A percentile compares a stretch with the other conserved stretches of the same genome.
Conservation (phyloP, 2,797 vertebrate genomes). For the Cryptoprocta ferox region DNA sequence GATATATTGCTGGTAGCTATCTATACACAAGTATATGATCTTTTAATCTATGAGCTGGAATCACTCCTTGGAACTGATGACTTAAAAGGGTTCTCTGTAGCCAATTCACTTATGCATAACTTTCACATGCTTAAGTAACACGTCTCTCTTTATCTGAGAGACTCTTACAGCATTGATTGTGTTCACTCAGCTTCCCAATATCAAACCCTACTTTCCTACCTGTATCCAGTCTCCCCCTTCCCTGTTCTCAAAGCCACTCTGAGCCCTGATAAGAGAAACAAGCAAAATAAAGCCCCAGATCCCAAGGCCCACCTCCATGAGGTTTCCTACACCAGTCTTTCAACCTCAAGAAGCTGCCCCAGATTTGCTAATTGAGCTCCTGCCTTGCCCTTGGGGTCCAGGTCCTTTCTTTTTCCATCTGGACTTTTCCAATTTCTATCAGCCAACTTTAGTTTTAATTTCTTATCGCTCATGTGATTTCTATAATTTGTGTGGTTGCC, state of each 20-base stretch:
- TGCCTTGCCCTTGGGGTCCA: not conserved
- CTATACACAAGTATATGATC: slow-evolving; percentile 51
- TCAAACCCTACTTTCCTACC: not conserved
- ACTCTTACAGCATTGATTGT: not conserved
- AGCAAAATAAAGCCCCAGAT: not conserved
- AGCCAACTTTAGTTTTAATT: not conserved
- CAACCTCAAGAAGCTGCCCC: not conserved
- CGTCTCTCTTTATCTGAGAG: not conserved
- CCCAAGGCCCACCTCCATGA: not conserved
- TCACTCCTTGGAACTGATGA: slow-evolving; percentile 7
- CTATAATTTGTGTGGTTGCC: not conserved
- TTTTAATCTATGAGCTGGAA: slow-evolving; percentile 63
- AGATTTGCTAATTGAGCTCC: not conserved
- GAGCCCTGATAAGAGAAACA: not conserved
- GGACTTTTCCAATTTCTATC: not conserved
- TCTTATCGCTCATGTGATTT: not conserved
- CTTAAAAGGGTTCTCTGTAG: not conserved
- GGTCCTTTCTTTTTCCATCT: not conserved
- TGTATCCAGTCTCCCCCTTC: not conserved
- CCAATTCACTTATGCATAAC: not conserved
- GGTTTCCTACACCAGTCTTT: not conserved
- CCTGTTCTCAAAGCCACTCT: not conserved
- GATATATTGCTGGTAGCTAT: slow-evolving; percentile 46
- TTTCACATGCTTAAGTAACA: not conserved
- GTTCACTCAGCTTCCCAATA: not conserved